phyloP scores from a whole-genome alignment of 2,888 invertebrate species.

The Melanchra persicariae region DNA sequence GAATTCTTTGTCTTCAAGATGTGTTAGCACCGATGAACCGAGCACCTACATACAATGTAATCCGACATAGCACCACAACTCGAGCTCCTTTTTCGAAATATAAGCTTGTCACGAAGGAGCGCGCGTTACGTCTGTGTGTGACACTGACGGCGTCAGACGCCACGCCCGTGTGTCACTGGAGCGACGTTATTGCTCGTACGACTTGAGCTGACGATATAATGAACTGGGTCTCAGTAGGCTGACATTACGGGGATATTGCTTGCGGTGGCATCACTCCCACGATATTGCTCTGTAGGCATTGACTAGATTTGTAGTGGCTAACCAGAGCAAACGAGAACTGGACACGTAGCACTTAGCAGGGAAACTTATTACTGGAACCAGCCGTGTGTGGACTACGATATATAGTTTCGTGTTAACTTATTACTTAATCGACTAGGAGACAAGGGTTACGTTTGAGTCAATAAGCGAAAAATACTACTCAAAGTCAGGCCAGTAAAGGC shows the following conservation, averaged over 20 bases:
- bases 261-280: constrained; percentile 8
- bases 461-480: background rate
- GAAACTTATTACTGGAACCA: constrained; percentile 5
- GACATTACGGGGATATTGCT: constrained; percentile 25
- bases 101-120: constrained; percentile 26
- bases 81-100: constrained; percentile 14
- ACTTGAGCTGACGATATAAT: constrained; percentile 25
- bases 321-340: constrained; percentile 20
- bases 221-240: constrained; percentile 29
- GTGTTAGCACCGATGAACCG: background rate
- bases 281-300: constrained; percentile 12
- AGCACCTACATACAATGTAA: background rate
- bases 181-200: constrained; percentile 24
- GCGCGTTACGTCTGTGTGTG: constrained; percentile 20
- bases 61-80: background rate
- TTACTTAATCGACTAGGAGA: background rate
- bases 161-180: constrained; percentile 11
- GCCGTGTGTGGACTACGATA: background rate
- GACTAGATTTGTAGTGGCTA: constrained; percentile 20
- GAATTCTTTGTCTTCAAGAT: background rate
- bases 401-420: background rate
- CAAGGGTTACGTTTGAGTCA: background rate
- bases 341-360: background rate
- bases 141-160: constrained; percentile 2
- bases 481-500: background rate